Conservation (phyloP, 2,797 vertebrate genomes). For the Fundulus diaphanus region DNA sequence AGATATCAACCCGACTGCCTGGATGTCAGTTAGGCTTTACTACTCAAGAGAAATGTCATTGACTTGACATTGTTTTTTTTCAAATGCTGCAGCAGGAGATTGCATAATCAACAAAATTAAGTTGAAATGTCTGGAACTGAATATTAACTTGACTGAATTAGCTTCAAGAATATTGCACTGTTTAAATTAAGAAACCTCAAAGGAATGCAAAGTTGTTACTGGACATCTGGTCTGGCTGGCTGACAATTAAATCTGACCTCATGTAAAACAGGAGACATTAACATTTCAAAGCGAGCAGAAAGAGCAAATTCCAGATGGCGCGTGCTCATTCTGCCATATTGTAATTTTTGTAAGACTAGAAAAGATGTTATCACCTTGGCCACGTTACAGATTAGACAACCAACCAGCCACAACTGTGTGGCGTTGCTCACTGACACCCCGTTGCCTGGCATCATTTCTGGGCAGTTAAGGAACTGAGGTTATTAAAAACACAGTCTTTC, state of each 20-base stretch:
- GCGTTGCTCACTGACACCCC: constrained; percentile 40
- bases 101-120: constrained; percentile 36
- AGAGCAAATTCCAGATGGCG: constrained; percentile 40
- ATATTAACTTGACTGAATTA: constrained; percentile 15
- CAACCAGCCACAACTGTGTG: constrained; percentile 30
- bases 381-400: constrained; percentile 54
- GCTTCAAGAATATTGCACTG: constrained; percentile 12
- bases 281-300: constrained; percentile 56
- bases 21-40: constrained; percentile 39
- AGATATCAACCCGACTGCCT: constrained; percentile 47
- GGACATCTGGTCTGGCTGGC: constrained; percentile 30
- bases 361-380: constrained; percentile 58
- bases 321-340: constrained; percentile 20
- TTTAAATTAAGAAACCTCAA: constrained; percentile 44
- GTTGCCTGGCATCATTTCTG: constrained; percentile 50
- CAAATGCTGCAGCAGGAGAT: constrained; percentile 13
- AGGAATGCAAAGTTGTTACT: constrained; percentile 31
- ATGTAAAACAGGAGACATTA: constrained; percentile 44
- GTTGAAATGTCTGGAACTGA: constrained; percentile 17
- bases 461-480: constrained; percentile 58
- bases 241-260: constrained; percentile 36
- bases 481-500: constrained; percentile 73
- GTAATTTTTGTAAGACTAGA: constrained; percentile 45
- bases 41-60: constrained; percentile 54
- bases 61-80: constrained; percentile 55